Percentiles rank a stretch among this genome's conserved stretches.
These are phyloP conservation scores for Odontamblyopus lacepedii DNA, from an alignment of 2,797 vertebrate genomes.

Conservation along the genomic window DNA sequence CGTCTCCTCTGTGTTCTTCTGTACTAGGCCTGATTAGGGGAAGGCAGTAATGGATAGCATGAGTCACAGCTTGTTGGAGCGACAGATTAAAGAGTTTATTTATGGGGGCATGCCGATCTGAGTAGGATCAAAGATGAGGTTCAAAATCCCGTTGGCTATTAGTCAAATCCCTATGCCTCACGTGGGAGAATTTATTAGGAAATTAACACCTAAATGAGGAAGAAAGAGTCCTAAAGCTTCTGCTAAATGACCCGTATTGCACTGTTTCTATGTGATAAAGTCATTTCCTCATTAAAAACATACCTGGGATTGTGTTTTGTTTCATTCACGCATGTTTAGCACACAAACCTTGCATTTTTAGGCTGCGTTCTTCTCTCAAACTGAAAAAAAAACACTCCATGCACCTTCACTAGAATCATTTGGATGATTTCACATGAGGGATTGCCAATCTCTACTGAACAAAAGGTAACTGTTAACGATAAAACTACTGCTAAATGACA, in stretches of 20 bases:
- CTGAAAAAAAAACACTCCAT: too few relatives aligned
- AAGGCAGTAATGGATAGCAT: conserved; percentile 12
- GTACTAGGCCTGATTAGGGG: conserved; percentile 1
- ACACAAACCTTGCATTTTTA: too few relatives aligned
- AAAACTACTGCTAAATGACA: too few relatives aligned
- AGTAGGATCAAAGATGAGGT: conserved; percentile 13
- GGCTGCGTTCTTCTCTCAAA: too few relatives aligned
- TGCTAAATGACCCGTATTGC: not conserved
- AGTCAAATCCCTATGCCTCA: conserved; percentile 5
- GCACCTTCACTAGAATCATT: too few relatives aligned
- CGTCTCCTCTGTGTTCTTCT: not conserved
- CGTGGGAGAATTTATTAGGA: not conserved
- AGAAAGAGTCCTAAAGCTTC: not conserved
- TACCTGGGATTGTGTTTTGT: too few relatives aligned
- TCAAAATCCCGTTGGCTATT: conserved; percentile 11
- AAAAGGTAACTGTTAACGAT: too few relatives aligned
- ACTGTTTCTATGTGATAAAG: too few relatives aligned
- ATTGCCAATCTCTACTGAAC: too few relatives aligned
- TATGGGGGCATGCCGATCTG: conserved; percentile 4
- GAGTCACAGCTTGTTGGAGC: conserved; percentile 21
- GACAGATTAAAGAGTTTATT: conserved; percentile 33
- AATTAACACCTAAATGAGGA: not conserved
- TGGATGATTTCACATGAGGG: too few relatives aligned
- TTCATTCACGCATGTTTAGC: too few relatives aligned
- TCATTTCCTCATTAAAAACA: too few relatives aligned